Conservation (phyloP, 2,113 vertebrate genomes). For the Rhinolophus ferrumequinum region DNA sequence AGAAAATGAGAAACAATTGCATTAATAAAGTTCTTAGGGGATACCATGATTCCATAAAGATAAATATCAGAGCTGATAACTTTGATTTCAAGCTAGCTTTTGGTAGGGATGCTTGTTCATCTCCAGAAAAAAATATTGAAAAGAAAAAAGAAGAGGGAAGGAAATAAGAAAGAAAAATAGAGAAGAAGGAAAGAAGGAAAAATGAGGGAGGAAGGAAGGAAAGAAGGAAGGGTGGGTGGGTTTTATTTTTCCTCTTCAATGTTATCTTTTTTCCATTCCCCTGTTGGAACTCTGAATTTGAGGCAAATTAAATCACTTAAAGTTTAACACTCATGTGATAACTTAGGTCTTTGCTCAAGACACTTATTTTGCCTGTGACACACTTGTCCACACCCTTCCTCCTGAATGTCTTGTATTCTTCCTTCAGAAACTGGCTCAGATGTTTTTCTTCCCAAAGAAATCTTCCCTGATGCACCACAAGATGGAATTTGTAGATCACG, state of each 20-base stretch:
- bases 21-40: background rate
- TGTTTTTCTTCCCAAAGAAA: background rate
- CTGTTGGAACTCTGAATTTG: background rate
- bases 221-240: background rate
- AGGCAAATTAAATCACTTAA: background rate
- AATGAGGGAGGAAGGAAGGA: background rate
- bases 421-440: background rate
- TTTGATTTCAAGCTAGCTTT: background rate
- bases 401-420: background rate
- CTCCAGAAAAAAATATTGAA: background rate
- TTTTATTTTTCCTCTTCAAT: background rate
- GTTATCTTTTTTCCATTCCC: background rate
- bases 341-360: background rate
- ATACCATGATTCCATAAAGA: background rate
- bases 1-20: background rate
- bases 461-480: background rate
- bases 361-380: background rate
- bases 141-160: background rate
- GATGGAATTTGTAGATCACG: background rate
- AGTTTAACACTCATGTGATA: background rate
- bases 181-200: background rate
- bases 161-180: background rate
- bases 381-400: background rate
- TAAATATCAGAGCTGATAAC: background rate
- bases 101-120: background rate